Evolutionary conservation across 2,888 invertebrate genomes (phyloP).

Genomic region (Cheilosia soror): DNA sequence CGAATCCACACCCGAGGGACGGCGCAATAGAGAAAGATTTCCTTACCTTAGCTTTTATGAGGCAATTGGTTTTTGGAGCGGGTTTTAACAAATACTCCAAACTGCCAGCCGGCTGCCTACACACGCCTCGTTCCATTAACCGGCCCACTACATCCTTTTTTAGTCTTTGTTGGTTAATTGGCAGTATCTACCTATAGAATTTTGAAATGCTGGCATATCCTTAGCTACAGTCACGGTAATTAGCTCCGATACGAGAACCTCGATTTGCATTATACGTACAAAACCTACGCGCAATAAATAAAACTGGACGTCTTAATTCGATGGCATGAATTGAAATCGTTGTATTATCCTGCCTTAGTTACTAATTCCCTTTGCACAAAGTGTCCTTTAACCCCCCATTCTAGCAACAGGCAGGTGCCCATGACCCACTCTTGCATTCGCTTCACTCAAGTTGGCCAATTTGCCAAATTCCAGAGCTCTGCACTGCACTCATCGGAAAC

Average conservation of each 20-base stretch:
- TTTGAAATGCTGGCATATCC: not conserved
- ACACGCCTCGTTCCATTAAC: too few relatives aligned
- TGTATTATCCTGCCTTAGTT: not conserved
- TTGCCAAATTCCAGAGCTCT: conserved; percentile 34
- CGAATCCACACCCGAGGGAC: too few relatives aligned
- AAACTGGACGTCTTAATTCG: conserved; percentile 1
- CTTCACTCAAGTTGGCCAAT: conserved; percentile 2
- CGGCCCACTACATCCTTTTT: too few relatives aligned
- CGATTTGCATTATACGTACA: not conserved
- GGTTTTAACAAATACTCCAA: too few relatives aligned
- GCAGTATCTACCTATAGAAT: too few relatives aligned
- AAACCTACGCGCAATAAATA: not conserved
- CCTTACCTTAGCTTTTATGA: too few relatives aligned
- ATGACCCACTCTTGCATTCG: conserved; percentile 1
- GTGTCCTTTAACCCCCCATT: conserved; percentile 2
- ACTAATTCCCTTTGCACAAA: not conserved
- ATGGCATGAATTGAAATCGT: conserved; percentile 1
- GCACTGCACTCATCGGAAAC: conserved; percentile 44
- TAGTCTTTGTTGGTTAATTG: too few relatives aligned
- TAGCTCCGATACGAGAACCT: not conserved
- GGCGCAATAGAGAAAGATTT: too few relatives aligned
- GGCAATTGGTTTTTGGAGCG: too few relatives aligned
- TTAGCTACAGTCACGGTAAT: not conserved
- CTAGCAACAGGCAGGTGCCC: conserved; percentile 44
- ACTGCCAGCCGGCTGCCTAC: too few relatives aligned